phyloP scores from a whole-genome alignment of 1,140 invertebrate genomes.

The Cepaea nemoralis region DNA sequence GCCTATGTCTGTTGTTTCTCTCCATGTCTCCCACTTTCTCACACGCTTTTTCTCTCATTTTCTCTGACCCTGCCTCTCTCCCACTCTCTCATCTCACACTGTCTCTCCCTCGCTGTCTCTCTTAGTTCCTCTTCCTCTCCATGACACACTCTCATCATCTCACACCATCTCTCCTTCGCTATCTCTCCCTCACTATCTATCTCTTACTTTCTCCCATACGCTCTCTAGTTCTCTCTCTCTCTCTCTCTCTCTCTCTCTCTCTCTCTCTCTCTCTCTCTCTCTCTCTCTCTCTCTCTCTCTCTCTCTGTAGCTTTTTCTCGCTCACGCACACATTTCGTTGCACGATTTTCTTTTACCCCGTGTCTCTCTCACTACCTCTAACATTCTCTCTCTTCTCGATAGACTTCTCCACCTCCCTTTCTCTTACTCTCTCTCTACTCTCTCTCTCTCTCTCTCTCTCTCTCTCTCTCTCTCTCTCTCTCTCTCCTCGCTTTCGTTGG shows the following conservation, averaged over 20 bases:
- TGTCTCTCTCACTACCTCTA: too few species aligned
- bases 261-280: background rate
- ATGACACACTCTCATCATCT: background rate
- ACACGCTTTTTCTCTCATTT: background rate
- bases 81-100: background rate
- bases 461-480: background rate
- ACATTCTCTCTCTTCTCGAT: background rate
- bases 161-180: background rate
- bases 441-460: too few species aligned
- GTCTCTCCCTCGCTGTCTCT: background rate
- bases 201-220: too few species aligned
- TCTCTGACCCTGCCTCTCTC: background rate
- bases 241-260: constrained; percentile 15
- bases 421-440: constrained; percentile 11
- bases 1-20: too few species aligned
- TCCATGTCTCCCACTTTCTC: background rate
- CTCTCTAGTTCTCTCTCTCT: background rate
- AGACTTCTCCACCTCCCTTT: too few species aligned
- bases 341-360: too few species aligned
- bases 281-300: constrained; percentile 29
- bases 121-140: background rate
- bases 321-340: background rate
- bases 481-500: too few species aligned
- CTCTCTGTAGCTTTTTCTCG: constrained; percentile 18
- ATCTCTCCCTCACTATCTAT: background rate